Conservation (phyloP, 2,113 vertebrate genomes). For the Xenotilapia flavipinnis region DNA sequence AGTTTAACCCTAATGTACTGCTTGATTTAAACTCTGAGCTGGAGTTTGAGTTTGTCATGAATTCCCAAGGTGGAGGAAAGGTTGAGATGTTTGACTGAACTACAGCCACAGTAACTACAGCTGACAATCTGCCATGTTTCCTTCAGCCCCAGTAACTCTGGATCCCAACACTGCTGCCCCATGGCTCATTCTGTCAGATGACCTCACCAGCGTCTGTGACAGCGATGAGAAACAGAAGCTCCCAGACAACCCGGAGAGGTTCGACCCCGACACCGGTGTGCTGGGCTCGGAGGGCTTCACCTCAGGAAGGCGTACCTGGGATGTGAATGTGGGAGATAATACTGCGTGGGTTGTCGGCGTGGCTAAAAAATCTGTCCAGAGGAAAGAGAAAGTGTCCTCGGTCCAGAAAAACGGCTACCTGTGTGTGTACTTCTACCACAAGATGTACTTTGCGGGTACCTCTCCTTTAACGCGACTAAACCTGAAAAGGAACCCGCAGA, state of each 20-base stretch:
- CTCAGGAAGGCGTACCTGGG: conserved; percentile 56
- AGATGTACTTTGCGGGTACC: conserved; percentile 68
- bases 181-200: conserved; percentile 63
- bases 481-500: conserved; percentile 44
- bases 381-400: conserved; percentile 59
- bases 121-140: conserved; percentile 8
- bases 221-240: conserved; percentile 50
- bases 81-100: background rate
- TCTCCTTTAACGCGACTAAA: conserved; percentile 52
- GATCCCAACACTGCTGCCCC: conserved; percentile 68
- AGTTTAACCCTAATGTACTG: background rate
- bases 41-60: background rate
- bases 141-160: conserved; percentile 59
- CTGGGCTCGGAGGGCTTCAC: conserved; percentile 48
- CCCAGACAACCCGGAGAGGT: conserved; percentile 64
- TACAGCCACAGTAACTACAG: background rate
- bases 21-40: background rate
- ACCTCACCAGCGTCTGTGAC: conserved; percentile 54
- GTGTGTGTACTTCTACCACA: conserved; percentile 64
- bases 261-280: conserved; percentile 53
- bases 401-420: conserved; percentile 63
- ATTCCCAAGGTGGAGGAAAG: background rate
- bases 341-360: conserved; percentile 64
- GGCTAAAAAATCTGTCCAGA: conserved; percentile 48
- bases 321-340: conserved; percentile 60